Conservation (phyloP, 2,797 vertebrate species). For the Parambassis ranga region DNA sequence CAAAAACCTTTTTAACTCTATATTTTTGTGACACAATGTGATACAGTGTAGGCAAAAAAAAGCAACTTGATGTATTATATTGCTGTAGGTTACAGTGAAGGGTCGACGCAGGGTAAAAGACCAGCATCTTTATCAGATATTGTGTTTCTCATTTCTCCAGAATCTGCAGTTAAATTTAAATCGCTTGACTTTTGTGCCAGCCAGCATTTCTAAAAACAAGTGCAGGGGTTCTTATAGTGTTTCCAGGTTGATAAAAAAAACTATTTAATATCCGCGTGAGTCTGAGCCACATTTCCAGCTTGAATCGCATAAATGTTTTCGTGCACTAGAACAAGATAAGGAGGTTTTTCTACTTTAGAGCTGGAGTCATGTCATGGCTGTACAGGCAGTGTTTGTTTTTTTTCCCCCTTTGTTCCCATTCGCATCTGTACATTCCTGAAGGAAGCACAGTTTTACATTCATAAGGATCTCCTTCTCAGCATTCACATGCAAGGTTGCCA, state of each 20-base stretch:
- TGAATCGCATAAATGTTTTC: conserved; percentile 51
- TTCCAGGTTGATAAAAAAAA: conserved; percentile 27
- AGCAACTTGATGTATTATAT: conserved; percentile 46
- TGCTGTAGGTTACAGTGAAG: conserved; percentile 58
- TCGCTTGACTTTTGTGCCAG: conserved; percentile 53
- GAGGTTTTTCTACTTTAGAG: conserved; percentile 32
- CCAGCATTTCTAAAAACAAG: conserved; percentile 54
- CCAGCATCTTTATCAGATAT: conserved; percentile 54
- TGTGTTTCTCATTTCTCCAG: conserved; percentile 16
- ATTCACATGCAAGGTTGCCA: conserved; percentile 64
- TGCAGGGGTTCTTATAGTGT: conserved; percentile 56
- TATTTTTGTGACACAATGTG: conserved; percentile 67
- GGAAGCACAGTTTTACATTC: conserved; percentile 32
- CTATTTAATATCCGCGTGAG: conserved; percentile 1
- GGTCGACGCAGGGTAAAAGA: conserved; percentile 72
- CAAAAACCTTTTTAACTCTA: conserved; percentile 43
- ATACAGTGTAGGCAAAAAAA: conserved; percentile 62
- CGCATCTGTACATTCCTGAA: conserved; percentile 44
- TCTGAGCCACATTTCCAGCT: conserved; percentile 41
- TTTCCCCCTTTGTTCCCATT: conserved; percentile 11
- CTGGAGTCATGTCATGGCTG: conserved; percentile 5
- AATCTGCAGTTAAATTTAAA: conserved; percentile 44
- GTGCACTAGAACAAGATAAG: conserved; percentile 18
- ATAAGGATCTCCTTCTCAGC: conserved; percentile 41
- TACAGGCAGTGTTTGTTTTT: background rate